These are phyloP conservation scores for Manis crassicaudata DNA, from an alignment of 2,797 vertebrate species.

Conservation along the genomic window DNA sequence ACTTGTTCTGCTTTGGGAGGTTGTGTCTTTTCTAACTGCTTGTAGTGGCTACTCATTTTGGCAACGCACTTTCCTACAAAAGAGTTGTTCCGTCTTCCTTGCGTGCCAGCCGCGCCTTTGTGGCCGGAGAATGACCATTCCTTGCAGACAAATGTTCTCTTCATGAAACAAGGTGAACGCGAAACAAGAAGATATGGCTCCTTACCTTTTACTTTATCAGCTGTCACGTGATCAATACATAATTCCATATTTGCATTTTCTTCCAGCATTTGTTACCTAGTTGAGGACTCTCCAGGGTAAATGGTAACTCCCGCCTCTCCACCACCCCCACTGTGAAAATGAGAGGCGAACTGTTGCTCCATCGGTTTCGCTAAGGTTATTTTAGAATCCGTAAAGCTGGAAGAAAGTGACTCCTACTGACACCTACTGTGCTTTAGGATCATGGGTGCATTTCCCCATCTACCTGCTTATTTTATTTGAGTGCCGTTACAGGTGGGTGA, in stretches of 20 bases:
- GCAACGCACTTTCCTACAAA: neutral
- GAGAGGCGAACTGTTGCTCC: neutral
- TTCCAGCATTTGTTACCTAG: neutral
- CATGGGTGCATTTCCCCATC: neutral
- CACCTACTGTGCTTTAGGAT: neutral
- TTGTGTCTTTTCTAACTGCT: constrained; percentile 19
- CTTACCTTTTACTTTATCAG: neutral
- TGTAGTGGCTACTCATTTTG: neutral
- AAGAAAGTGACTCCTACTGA: neutral
- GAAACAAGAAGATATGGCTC: neutral
- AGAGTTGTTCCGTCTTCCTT: constrained; percentile 55
- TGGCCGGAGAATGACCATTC: constrained; percentile 50
- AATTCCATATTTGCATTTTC: neutral
- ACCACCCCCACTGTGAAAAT: neutral
- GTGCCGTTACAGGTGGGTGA: neutral
- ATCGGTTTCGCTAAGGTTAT: neutral
- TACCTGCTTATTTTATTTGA: neutral
- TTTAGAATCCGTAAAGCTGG: neutral
- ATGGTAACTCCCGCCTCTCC: neutral
- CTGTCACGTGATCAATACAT: neutral
- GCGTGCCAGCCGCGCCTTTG: neutral
- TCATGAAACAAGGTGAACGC: constrained; percentile 10
- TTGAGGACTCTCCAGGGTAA: neutral
- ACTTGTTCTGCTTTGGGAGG: neutral
- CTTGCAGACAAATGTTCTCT: constrained; percentile 50